Base-by-base conservation (phyloP, 2,888 invertebrate species). In the Lysandra coridon region DNA sequence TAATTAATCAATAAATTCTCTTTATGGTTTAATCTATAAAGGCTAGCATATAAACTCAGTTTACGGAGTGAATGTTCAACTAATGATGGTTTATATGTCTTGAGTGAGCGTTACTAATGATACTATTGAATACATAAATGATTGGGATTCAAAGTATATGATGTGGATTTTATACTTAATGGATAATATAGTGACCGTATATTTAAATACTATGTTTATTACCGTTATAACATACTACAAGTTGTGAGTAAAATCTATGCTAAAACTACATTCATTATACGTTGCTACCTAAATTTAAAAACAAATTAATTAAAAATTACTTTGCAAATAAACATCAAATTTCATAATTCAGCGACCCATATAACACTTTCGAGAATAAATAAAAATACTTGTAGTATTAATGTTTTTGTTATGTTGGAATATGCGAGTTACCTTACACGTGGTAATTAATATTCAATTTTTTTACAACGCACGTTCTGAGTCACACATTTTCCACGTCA, bases 401-500 rank as follows among this genome's bases (percentile, higher is more conserved):
- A 69, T 37, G 69, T 69, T 69, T 69, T 69, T 14, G 69, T 69
- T 69, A 37, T 14, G 69, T 69, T 37, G 69, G 69, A 69, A 69
- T 33, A 69, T 69, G 69, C 69, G 69, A 69, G 12, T 69, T 33
- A 69, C 69, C 37, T 69, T 69, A 33, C 69, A 69, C 69, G 69
- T 69, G 69, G 12, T 69, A 69, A 33, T 69, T 69, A 69, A 69
- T 69, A 69, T 69, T 69, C 69, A 33, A 17, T 69, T 69, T 69
- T 62, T 69, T 69, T 69, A 69, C 69, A 69, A 69, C 69, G 17
- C 69, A 14, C 69, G 23, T 14, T 14, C 69, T 69, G 33, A 69
- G 69, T 30, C 37, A 78, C 77, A 78, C 60, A 60, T 77, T 78
- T 79, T 73, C n/a, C 40, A 30, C 40, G 30, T 40, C 23, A 49